Evolutionary conservation across 1,140 invertebrate genomes (phyloP).

Genomic region (Tachypleus tridentatus): DNA sequence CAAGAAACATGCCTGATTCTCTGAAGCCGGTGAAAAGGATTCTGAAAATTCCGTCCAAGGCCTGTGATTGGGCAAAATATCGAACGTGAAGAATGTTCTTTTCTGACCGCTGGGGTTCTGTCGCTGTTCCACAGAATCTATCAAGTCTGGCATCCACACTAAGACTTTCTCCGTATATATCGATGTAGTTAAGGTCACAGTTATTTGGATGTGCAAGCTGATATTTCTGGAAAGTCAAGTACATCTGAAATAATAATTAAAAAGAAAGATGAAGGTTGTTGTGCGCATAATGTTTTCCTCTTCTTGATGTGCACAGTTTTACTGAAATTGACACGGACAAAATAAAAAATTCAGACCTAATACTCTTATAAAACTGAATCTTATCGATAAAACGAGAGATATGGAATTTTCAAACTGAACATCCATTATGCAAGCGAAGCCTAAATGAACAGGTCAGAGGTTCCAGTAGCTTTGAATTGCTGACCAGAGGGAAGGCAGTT

Average conservation of each 20-base stretch:
- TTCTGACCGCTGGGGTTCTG: constrained; percentile 45
- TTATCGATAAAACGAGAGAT: no score
- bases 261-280: no score
- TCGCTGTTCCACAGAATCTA: constrained; percentile 54
- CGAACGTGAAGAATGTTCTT: constrained; percentile 46
- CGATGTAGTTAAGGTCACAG: constrained; percentile 66
- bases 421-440: no score
- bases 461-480: no score
- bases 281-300: no score
- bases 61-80: constrained; percentile 51
- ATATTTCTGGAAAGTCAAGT: constrained; percentile 53
- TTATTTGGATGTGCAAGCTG: constrained; percentile 60
- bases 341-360: no score
- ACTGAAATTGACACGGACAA: no score
- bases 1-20: constrained; percentile 31
- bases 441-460: no score
- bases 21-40: constrained; percentile 59
- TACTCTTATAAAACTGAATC: no score
- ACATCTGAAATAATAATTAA: constrained; percentile 43
- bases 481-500: no score
- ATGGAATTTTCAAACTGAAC: no score
- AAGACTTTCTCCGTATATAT: constrained; percentile 56
- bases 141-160: constrained; percentile 33
- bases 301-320: no score
- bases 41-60: constrained; percentile 51